phyloP scores from a whole-genome alignment of 1,140 invertebrate species.

The Cydia fagiglandana region DNA sequence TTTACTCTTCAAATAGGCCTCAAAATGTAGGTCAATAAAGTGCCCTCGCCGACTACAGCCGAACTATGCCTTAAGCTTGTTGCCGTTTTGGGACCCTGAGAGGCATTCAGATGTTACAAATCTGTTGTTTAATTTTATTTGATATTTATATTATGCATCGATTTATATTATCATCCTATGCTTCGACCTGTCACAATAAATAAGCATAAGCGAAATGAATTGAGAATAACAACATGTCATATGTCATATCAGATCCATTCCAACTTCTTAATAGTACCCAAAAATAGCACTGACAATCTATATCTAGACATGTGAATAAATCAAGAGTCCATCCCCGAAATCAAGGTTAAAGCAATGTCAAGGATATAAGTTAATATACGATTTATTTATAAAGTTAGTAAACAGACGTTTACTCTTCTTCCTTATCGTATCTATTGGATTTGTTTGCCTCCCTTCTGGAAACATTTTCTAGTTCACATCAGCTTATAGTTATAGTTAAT shows the following conservation, averaged over 20 bases:
- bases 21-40: conserved; percentile 12
- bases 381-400: not conserved
- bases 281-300: too few relatives aligned
- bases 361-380: not conserved
- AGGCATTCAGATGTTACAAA: not conserved
- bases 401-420: not conserved
- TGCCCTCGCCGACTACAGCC: not conserved
- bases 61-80: not conserved
- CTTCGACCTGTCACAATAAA: too few relatives aligned
- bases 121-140: too few relatives aligned
- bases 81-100: not conserved
- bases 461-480: not conserved
- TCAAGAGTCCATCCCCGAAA: not conserved
- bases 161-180: too few relatives aligned
- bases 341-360: not conserved
- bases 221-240: too few relatives aligned
- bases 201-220: too few relatives aligned
- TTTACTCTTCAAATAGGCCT: too few relatives aligned
- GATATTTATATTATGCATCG: too few relatives aligned
- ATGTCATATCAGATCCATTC: too few relatives aligned
- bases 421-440: conserved; percentile 2
- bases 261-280: too few relatives aligned
- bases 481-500: too few relatives aligned
- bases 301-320: too few relatives aligned
- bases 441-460: not conserved